These are phyloP conservation scores for Macropodus opercularis DNA, from an alignment of 2,797 vertebrate species.

Conservation along the genomic window DNA sequence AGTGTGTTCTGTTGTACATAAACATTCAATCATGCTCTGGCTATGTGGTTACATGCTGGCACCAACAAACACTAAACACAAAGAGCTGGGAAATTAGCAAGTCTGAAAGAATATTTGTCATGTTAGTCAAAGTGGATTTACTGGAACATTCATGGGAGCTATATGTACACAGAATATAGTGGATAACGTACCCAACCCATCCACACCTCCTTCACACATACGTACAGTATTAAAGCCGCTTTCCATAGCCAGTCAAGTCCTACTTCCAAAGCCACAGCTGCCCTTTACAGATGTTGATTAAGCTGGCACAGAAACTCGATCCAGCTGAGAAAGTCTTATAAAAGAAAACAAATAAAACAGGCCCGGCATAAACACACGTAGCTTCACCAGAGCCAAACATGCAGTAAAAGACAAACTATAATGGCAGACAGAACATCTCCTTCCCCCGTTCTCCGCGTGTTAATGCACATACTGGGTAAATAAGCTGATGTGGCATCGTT, in stretches of 20 bases:
- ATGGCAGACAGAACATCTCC: slow-evolving; percentile 11
- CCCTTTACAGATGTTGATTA: slow-evolving; percentile 39
- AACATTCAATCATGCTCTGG: slow-evolving; percentile 8
- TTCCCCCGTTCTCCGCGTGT: slow-evolving; percentile 9
- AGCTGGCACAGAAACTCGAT: slow-evolving; percentile 67
- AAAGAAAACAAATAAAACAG: slow-evolving; percentile 66
- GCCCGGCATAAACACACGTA: slow-evolving; percentile 62
- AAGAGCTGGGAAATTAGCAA: slow-evolving; percentile 26
- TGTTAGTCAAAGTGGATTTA: slow-evolving; percentile 7
- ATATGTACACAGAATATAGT: slow-evolving; percentile 38
- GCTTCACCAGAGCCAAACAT: slow-evolving; percentile 19
- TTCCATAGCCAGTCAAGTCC: slow-evolving; percentile 30
- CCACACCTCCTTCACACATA: slow-evolving; percentile 29
- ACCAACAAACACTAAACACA: slow-evolving; percentile 18
- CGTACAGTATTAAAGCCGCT: slow-evolving; percentile 29
- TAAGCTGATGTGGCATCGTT: slow-evolving; percentile 1
- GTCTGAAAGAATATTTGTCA: slow-evolving; percentile 23
- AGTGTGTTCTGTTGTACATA: slow-evolving; percentile 7
- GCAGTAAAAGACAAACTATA: slow-evolving; percentile 11
- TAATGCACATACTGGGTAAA: neutral
- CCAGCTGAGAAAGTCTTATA: slow-evolving; percentile 75
- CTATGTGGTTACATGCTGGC: neutral
- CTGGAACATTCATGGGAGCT: neutral
- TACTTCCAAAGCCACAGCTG: slow-evolving; percentile 62
- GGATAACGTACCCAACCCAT: slow-evolving; percentile 25